Base-by-base conservation (phyloP, 2,113 vertebrate genomes). In the Pseudois nayaur region DNA sequence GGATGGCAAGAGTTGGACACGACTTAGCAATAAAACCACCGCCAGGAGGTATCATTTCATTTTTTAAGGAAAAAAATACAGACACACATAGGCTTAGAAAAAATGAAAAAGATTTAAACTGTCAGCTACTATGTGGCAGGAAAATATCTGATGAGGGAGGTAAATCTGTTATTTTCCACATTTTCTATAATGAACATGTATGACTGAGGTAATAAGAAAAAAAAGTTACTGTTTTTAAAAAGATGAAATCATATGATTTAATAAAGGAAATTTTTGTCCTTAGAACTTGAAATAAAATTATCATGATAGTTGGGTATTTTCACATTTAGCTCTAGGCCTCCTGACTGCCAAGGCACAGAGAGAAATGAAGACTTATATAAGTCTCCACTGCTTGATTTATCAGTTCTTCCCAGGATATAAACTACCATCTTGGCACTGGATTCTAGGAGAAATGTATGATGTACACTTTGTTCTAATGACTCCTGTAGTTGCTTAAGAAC, bases 271-370 rank as follows among this genome's bases (percentile, higher is more conserved):
- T 90, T 6, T 89, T 40, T 67, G 55, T 50, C 67, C 10, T 82
- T 52, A 89, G 48, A 78, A 96, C 62, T 31, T 78, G n/a, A 95
- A 96, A 97, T 96, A 86, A 64, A 91, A 93, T 89, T 91, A 86
- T 60, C 48, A 59, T 43, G 54, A n/a, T 2, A 67, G 82, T 43
- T 88, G 27, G 91, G 48, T 64, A 84, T 40, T 94, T 94, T 84
- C 45, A 91, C 17, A 83, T 74, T 92, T 91, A 60, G 59, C 33
- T 88, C 40, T 52, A 27, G n/a, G 82, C 9, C 92, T 94, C 62
- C 93, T 97, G 55, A 45, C 57, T 45, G 11, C 48, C 45, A 55
- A 64, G 29, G 48, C 62, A 76, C 83, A 74, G 86, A 81, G 31
- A 78, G 54, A 94, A 97, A 93, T 36, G 59, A 81, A 87, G 25